Conservation (phyloP, 2,797 vertebrate genomes). For the Otolemur crassicaudatus region DNA sequence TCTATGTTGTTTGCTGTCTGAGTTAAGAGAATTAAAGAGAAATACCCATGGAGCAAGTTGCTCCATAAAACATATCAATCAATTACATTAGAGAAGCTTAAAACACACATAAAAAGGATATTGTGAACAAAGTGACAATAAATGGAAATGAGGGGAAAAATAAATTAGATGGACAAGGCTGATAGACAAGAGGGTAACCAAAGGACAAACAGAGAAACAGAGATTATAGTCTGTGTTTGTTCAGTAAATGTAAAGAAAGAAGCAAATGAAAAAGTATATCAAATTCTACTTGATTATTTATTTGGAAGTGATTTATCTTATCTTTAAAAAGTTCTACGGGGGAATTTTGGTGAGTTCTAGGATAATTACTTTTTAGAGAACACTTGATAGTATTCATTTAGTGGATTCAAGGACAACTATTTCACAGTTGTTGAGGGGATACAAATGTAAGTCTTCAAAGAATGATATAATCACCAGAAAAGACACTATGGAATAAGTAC, state of each 20-base stretch:
- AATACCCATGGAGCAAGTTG: not conserved
- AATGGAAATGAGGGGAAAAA: not conserved
- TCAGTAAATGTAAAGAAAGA: not conserved
- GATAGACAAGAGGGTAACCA: not conserved
- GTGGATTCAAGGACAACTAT: not conserved
- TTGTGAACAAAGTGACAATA: not conserved
- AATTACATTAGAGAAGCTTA: constrained; percentile 25
- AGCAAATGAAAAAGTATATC: not conserved
- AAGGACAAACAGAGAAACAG: not conserved
- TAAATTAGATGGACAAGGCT: not conserved
- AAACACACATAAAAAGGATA: not conserved
- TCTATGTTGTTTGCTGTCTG: not conserved
- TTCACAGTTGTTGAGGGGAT: not conserved
- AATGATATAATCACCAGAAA: not conserved
- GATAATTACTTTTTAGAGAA: not conserved
- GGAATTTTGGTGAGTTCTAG: not conserved
- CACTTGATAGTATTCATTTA: not conserved
- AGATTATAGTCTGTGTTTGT: not conserved
- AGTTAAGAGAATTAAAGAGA: not conserved
- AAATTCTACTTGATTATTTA: not conserved
- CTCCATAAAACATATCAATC: not conserved
- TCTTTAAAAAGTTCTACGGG: not conserved
- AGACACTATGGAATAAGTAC: not conserved
- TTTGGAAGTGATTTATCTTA: not conserved
- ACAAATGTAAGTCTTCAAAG: not conserved